Percentiles rank a stretch among this genome's conserved stretches.
These are phyloP conservation scores for Diadema setosum DNA, from an alignment of 35 echinoderm and acorn worm genomes.

Conservation along the genomic window DNA sequence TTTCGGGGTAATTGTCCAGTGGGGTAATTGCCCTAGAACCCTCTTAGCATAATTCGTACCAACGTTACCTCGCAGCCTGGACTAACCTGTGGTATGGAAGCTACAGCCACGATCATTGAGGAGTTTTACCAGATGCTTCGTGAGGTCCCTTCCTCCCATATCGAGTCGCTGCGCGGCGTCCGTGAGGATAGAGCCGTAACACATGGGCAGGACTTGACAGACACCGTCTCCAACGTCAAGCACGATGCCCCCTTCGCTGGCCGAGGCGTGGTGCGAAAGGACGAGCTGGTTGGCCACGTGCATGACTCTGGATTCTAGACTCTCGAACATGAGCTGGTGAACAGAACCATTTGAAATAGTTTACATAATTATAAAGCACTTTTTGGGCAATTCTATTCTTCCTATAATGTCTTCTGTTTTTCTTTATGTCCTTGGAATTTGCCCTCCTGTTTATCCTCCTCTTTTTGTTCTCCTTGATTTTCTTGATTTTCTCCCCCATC, in stretches of 20 bases:
- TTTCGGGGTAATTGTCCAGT: too few relatives aligned
- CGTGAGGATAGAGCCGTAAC: slow-evolving; percentile 33
- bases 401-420: too few relatives aligned
- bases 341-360: too few relatives aligned
- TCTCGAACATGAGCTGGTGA: slow-evolving; percentile 75
- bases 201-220: slow-evolving; percentile 41
- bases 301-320: slow-evolving; percentile 36
- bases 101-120: slow-evolving; percentile 23
- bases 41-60: too few relatives aligned
- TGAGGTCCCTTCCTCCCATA: slow-evolving; percentile 42
- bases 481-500: too few relatives aligned
- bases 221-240: slow-evolving; percentile 55
- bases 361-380: too few relatives aligned
- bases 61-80: too few relatives aligned
- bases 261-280: slow-evolving; percentile 28
- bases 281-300: slow-evolving; percentile 52
- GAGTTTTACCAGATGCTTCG: slow-evolving; percentile 36
- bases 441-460: too few relatives aligned
- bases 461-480: too few relatives aligned
- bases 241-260: slow-evolving; percentile 17
- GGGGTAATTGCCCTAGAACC: too few relatives aligned
- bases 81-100: slow-evolving; percentile 51
- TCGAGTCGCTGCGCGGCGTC: slow-evolving; percentile 26
- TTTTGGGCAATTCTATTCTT: too few relatives aligned
- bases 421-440: too few relatives aligned